A percentile compares a stretch with the other conserved stretches of the same genome.
Evolutionary conservation across 2,113 vertebrate genomes (phyloP).

Genomic region (Prinia subflava): DNA sequence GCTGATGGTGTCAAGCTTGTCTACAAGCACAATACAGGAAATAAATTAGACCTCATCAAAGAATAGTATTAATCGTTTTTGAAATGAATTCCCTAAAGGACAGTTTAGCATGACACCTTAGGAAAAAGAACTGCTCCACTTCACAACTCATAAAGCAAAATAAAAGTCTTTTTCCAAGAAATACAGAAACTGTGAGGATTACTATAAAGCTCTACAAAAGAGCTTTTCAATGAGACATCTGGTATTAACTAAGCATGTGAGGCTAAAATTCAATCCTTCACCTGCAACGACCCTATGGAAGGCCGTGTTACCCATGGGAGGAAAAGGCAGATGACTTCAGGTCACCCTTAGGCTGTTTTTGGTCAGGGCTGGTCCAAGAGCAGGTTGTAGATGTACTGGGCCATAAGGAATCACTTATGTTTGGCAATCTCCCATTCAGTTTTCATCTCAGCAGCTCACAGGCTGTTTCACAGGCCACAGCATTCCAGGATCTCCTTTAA

Average conservation of each 20-base stretch:
- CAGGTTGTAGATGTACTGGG: background rate
- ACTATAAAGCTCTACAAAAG: constrained; percentile 30
- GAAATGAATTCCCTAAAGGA: background rate
- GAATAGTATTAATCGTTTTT: background rate
- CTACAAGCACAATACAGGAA: background rate
- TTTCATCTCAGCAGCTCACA: background rate
- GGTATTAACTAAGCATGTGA: constrained; percentile 43
- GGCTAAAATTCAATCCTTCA: constrained; percentile 16
- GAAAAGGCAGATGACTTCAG: background rate
- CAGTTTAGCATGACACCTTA: background rate
- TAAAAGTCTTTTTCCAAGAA: background rate
- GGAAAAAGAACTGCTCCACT: background rate
- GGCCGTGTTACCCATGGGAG: background rate
- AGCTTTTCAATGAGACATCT: constrained; percentile 42
- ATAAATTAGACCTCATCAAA: constrained; percentile 24
- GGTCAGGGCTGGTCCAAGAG: background rate
- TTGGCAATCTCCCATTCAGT: background rate
- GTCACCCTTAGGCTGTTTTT: background rate
- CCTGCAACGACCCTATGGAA: constrained; percentile 12
- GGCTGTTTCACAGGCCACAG: background rate
- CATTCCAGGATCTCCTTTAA: background rate
- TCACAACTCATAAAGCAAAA: constrained; percentile 1
- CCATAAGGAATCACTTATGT: background rate
- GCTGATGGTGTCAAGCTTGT: background rate
- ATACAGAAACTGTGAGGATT: constrained; percentile 1